phyloP scores from a whole-genome alignment of 2,888 invertebrate species.

The Zele albiditarsus region DNA sequence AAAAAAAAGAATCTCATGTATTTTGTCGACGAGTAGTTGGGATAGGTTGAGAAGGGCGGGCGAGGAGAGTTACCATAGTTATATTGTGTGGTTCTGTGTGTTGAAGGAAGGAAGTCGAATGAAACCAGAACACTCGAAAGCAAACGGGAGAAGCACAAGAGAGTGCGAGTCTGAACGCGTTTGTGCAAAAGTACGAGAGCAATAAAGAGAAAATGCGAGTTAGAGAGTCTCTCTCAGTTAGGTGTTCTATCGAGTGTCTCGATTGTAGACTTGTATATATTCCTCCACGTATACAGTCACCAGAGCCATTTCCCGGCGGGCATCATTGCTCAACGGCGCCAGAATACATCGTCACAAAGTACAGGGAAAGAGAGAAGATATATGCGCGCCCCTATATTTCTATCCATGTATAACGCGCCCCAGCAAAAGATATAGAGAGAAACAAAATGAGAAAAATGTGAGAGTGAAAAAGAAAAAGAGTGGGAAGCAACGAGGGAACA shows the following conservation, averaged over 20 bases:
- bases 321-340: slow-evolving; percentile 25
- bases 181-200: not conserved
- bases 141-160: not conserved
- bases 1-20: not conserved
- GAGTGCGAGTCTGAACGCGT: not conserved
- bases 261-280: not conserved
- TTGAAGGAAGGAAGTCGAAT: slow-evolving; percentile 11
- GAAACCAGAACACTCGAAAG: slow-evolving; percentile 8
- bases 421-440: slow-evolving; percentile 10
- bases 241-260: slow-evolving; percentile 13
- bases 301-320: slow-evolving; percentile 23
- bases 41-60: not conserved
- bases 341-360: slow-evolving; percentile 13
- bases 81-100: slow-evolving; percentile 3
- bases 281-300: not conserved
- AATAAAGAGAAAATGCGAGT: slow-evolving; percentile 1
- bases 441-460: slow-evolving; percentile 55
- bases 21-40: slow-evolving; percentile 7
- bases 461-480: slow-evolving; percentile 30
- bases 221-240: not conserved
- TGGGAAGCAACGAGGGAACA: slow-evolving; percentile 39
- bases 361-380: not conserved
- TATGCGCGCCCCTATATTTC: not conserved
- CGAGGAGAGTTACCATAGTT: not conserved
- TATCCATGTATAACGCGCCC: not conserved